Evolutionary conservation across 2,888 invertebrate genomes (phyloP), one percentile per base, ranked within the genome.

Genomic region (Ormyrus thymus): DNA sequence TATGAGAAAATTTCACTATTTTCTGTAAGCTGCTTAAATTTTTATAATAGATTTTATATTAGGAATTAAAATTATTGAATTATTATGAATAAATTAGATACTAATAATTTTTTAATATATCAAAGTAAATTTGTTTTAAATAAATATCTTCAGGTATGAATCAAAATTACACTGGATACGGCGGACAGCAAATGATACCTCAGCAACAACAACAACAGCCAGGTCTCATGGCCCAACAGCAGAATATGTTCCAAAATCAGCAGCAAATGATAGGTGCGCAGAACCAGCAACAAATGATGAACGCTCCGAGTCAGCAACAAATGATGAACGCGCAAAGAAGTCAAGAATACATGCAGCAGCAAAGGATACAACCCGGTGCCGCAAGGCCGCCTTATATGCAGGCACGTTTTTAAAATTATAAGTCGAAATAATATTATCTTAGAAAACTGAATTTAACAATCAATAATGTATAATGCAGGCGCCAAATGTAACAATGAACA

Each of bases 401-500:
- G 91, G 93, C 93, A 82, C 3, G 78, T 55, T 73, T 53, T 65
- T 62, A 53, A 10, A 15, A 64, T 59, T 59, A 15, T 48, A 29
- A 46, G 53, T 11, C 6, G 15, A 0, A 48, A 29, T 56, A 2
- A 4, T 55, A 62, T 13, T 6, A 53, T 29, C 15, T 53, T 11
- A 51, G n/a, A 73, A 5, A 29, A 48, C n/a, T n/a, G 15, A 53
- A n/a, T 51, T 64, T 64, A 11, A 11, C 43, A 7, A 50, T 51
- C 51, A 53, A 45, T n/a, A 10, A 66, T 64, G 58, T 56, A 13
- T 10, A 81, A 29, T 29, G 69, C 81, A 95, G 91, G 95, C 96
- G 4, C 96, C 96, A 1, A 97, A 96, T 88, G 96, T 96, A 1
- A 96, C 96, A 0, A 96, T 96, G 96, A 94, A 94, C 72, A 92